Conservation (phyloP, 2,113 vertebrate genomes). For the Spermophilus dauricus region DNA sequence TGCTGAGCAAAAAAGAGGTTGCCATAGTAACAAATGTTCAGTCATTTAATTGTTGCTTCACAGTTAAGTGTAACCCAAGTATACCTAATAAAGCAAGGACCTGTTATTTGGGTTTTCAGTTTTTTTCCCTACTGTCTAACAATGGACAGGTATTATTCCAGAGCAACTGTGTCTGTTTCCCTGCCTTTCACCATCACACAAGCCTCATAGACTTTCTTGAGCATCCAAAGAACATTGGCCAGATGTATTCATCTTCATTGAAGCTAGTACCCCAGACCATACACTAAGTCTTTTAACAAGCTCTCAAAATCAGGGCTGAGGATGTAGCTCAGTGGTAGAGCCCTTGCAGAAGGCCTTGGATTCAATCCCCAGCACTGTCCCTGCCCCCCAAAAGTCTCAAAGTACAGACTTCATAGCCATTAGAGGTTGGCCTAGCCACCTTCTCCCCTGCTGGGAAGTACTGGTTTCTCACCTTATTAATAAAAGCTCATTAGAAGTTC, state of each 20-base stretch:
- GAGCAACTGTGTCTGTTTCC: not conserved
- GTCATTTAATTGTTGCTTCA: conserved; percentile 50
- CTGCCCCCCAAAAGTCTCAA: not conserved
- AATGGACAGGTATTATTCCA: conserved; percentile 18
- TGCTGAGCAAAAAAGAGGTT: not conserved
- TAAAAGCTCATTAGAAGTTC: not conserved
- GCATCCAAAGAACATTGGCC: not conserved
- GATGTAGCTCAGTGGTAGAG: not conserved
- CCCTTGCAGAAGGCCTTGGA: not conserved
- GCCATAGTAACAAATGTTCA: conserved; percentile 49
- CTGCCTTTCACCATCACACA: not conserved
- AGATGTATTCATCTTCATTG: conserved; percentile 27
- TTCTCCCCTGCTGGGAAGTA: not conserved
- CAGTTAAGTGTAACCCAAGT: conserved; percentile 22
- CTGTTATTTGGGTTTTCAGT: not conserved
- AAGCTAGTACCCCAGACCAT: not conserved
- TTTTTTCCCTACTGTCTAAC: not conserved
- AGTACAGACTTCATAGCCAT: not conserved
- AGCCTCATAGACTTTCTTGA: not conserved
- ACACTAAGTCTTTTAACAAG: conserved; percentile 23
- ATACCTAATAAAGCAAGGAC: conserved; percentile 45
- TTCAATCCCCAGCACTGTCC: not conserved
- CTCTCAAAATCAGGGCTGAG: not conserved
- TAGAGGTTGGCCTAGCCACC: not conserved
- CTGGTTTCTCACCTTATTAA: conserved; percentile 3